A percentile compares a stretch with the other conserved stretches of the same genome.
These are phyloP conservation scores for Pluvianellus socialis DNA, from an alignment of 2,113 vertebrate species.

Conservation along the genomic window DNA sequence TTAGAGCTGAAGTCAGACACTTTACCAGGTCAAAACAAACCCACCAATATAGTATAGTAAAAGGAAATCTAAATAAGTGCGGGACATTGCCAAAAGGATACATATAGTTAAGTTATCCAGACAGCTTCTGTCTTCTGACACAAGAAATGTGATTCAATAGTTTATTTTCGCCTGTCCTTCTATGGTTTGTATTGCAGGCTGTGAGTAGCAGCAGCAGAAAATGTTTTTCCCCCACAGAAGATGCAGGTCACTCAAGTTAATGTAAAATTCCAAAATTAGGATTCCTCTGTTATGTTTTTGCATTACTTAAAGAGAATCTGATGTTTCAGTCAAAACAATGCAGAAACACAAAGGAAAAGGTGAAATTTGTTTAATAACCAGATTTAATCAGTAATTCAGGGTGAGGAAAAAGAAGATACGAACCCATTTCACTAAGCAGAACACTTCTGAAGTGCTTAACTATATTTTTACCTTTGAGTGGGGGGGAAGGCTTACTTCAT, in stretches of 20 bases:
- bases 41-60: neutral
- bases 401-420: neutral
- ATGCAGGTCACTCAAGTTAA: neutral
- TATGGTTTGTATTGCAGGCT: neutral
- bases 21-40: neutral
- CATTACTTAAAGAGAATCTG: neutral
- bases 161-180: neutral
- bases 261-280: neutral
- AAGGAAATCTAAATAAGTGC: neutral
- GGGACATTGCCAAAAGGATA: neutral
- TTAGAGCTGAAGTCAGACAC: neutral
- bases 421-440: neutral
- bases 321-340: constrained; percentile 10
- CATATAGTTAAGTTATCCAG: neutral
- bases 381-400: neutral
- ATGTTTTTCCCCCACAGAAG: neutral
- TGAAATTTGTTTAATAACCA: neutral
- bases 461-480: neutral
- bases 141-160: neutral
- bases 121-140: neutral
- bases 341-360: neutral
- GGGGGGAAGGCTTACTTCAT: neutral
- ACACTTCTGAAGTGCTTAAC: neutral
- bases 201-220: neutral
- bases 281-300: neutral